These are phyloP conservation scores for Pseudorasbora parva DNA, from an alignment of 2,113 vertebrate species.

Conservation along the genomic window DNA sequence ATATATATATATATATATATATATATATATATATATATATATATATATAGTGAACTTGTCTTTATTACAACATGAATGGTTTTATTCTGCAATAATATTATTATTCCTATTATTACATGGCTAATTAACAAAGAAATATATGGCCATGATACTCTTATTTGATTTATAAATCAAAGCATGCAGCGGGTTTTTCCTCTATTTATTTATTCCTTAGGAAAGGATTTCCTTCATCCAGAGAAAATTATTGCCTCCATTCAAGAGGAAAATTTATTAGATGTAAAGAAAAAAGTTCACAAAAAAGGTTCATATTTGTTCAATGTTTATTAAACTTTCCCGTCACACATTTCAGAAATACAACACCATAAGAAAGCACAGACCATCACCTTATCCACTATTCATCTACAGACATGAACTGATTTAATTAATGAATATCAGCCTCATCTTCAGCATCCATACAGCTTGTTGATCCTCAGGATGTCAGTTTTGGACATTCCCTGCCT, in stretches of 20 bases:
- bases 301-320: background rate
- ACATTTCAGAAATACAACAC: background rate
- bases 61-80: background rate
- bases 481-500: constrained; percentile 27
- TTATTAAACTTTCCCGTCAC: background rate
- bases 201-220: too few relatives aligned
- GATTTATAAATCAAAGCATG: background rate
- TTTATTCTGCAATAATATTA: background rate
- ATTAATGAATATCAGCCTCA: background rate
- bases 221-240: too few relatives aligned
- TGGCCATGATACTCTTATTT: background rate
- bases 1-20: too few relatives aligned
- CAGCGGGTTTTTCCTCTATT: background rate
- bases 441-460: constrained; percentile 44
- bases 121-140: background rate
- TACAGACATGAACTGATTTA: background rate
- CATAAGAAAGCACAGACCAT: background rate
- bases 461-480: constrained; percentile 58
- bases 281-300: background rate
- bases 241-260: background rate
- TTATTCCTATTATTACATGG: background rate
- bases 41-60: too few relatives aligned
- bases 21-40: too few relatives aligned
- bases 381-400: background rate
- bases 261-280: background rate